These are phyloP conservation scores for Dendrolimus punctatus DNA, from an alignment of 1,140 invertebrate genomes.

Conservation along the genomic window DNA sequence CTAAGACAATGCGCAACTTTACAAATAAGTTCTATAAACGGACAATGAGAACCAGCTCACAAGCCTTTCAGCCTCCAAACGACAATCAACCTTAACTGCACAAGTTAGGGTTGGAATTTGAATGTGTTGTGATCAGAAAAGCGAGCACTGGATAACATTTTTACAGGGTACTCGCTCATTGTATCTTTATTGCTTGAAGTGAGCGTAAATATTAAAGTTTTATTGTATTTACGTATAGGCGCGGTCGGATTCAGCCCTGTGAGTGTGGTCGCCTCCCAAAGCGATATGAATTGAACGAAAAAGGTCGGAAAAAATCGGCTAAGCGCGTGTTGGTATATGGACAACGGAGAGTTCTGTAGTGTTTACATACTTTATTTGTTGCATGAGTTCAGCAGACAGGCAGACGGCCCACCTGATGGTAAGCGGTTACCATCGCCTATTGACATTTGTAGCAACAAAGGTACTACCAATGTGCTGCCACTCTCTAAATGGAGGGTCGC, in stretches of 20 bases:
- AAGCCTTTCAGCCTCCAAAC: neutral
- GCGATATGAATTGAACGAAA: conserved; percentile 20
- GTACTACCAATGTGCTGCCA: no score
- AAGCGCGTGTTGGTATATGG: no score
- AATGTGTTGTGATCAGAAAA: conserved; percentile 12
- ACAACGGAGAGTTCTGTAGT: no score
- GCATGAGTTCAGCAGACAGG: no score
- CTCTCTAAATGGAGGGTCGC: no score
- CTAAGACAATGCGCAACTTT: conserved; percentile 56
- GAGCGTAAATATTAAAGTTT: conserved; percentile 62
- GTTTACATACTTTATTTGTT: no score
- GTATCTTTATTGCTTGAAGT: conserved; percentile 58
- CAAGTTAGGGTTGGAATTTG: conserved; percentile 1
- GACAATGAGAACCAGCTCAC: conserved; percentile 24
- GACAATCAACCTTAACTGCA: conserved; percentile 3
- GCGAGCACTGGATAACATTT: conserved; percentile 30
- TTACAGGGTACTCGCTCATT: conserved; percentile 54
- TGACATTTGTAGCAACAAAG: no score
- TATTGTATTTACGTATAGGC: conserved; percentile 64
- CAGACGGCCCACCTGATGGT: no score
- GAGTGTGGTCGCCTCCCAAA: conserved; percentile 62
- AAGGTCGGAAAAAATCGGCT: no score
- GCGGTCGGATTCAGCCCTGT: conserved; percentile 33
- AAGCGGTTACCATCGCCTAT: no score
- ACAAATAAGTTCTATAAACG: conserved; percentile 52